Evolutionary conservation across 2,797 vertebrate species (phyloP).

Genomic region (Spondyliosoma cantharus): DNA sequence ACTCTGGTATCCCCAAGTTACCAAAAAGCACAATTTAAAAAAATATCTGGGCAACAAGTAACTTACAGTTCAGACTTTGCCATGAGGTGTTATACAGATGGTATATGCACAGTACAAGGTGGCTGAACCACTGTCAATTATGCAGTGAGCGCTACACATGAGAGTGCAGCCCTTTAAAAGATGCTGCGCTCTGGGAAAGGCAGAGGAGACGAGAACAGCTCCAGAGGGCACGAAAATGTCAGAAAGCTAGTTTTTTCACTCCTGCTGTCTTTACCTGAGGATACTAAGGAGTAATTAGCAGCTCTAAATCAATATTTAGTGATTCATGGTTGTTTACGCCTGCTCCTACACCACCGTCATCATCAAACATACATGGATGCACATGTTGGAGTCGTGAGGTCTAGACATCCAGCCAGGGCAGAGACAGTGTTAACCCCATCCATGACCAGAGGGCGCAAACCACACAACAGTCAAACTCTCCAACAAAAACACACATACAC

Average conservation of each 20-base stretch:
- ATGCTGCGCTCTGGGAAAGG: slow-evolving; percentile 4
- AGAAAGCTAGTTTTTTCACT: slow-evolving; percentile 25
- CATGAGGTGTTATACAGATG: neutral
- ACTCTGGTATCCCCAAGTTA: neutral
- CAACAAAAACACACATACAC: slow-evolving; percentile 20
- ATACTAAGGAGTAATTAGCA: slow-evolving; percentile 63
- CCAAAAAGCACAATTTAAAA: neutral
- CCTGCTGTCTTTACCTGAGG: slow-evolving; percentile 44
- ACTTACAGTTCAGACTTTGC: neutral
- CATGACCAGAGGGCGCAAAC: slow-evolving; percentile 53
- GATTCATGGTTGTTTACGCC: slow-evolving; percentile 66
- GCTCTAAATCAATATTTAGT: slow-evolving; percentile 67
- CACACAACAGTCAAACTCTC: slow-evolving; percentile 30
- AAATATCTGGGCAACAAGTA: neutral
- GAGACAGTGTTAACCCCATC: slow-evolving; percentile 53
- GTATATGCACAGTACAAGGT: neutral
- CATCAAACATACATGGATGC: slow-evolving; percentile 51
- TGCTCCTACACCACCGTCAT: slow-evolving; percentile 16
- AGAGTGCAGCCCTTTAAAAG: neutral
- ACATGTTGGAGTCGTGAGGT: slow-evolving; percentile 61
- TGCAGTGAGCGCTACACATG: slow-evolving; percentile 7
- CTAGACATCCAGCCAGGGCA: slow-evolving; percentile 61
- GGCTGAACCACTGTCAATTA: slow-evolving; percentile 17
- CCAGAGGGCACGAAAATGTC: slow-evolving; percentile 15
- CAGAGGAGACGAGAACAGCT: neutral